These are phyloP conservation scores for Sebastes diploproa DNA, from an alignment of 2,797 vertebrate species.

Conservation along the genomic window DNA sequence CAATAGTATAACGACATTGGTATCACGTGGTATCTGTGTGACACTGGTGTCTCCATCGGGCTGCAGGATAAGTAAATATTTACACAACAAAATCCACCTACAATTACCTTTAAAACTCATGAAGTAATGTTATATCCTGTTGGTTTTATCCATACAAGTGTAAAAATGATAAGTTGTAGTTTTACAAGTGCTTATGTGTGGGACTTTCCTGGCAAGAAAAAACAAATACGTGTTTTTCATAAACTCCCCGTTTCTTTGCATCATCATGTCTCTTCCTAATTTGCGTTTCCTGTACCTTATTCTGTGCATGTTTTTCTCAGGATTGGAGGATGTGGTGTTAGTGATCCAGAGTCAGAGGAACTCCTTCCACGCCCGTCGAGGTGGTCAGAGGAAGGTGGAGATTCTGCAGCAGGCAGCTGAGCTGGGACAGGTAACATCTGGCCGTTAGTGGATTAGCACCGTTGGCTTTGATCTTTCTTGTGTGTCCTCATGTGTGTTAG, in stretches of 20 bases:
- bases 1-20: too few species aligned
- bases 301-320: slow-evolving; percentile 67
- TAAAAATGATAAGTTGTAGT: not conserved
- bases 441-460: not conserved
- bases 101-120: not conserved
- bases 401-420: slow-evolving; percentile 84
- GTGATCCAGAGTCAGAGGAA: slow-evolving; percentile 94
- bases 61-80: too few species aligned
- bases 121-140: not conserved
- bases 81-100: not conserved
- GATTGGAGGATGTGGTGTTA: slow-evolving; percentile 85
- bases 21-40: too few species aligned
- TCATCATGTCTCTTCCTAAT: not conserved
- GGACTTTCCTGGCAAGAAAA: not conserved
- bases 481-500: too few species aligned
- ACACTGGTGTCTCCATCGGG: too few species aligned
- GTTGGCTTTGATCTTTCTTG: not conserved
- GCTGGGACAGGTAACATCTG: slow-evolving; percentile 82
- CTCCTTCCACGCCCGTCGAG: slow-evolving; percentile 85
- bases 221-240: not conserved
- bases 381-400: slow-evolving; percentile 78
- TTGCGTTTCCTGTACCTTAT: not conserved
- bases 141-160: not conserved
- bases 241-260: not conserved
- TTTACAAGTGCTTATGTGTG: not conserved